Evolutionary conservation across 2,113 vertebrate genomes (phyloP).

Genomic region (Rhineura floridana): DNA sequence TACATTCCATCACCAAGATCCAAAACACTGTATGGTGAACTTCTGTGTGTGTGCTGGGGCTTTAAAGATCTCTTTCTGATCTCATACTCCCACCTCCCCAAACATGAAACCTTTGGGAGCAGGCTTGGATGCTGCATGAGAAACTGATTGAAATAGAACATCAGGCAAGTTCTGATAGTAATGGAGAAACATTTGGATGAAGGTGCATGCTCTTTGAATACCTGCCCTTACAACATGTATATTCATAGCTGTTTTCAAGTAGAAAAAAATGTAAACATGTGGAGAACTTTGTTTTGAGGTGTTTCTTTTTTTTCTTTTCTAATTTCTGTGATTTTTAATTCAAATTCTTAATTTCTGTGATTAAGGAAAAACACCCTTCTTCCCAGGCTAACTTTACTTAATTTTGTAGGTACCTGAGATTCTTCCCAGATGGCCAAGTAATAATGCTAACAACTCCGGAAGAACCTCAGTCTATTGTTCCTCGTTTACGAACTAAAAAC

Average conservation of each 20-base stretch:
- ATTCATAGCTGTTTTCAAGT: neutral
- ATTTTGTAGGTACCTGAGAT: conserved; percentile 89
- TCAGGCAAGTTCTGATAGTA: neutral
- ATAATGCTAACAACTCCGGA: conserved; percentile 97
- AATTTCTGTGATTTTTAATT: neutral
- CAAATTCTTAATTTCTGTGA: neutral
- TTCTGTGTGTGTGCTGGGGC: neutral
- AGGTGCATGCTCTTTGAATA: neutral
- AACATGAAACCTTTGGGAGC: neutral
- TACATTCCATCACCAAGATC: neutral
- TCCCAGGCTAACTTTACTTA: conserved; percentile 28
- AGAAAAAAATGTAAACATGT: neutral
- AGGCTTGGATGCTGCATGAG: neutral
- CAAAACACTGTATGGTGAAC: neutral
- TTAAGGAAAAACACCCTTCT: neutral
- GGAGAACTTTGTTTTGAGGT: neutral
- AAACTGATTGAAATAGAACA: neutral
- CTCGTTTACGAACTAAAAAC: conserved; percentile 88
- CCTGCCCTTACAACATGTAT: neutral
- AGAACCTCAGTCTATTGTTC: conserved; percentile 87
- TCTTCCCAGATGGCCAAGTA: conserved; percentile 93
- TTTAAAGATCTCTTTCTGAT: neutral
- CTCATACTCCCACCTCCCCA: too few relatives aligned
- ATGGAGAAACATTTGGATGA: neutral
- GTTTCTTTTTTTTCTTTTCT: neutral